Evolutionary conservation across 2,113 vertebrate genomes (phyloP), one percentile per base, ranked within the genome.

Genomic region (Varanus salvator): DNA sequence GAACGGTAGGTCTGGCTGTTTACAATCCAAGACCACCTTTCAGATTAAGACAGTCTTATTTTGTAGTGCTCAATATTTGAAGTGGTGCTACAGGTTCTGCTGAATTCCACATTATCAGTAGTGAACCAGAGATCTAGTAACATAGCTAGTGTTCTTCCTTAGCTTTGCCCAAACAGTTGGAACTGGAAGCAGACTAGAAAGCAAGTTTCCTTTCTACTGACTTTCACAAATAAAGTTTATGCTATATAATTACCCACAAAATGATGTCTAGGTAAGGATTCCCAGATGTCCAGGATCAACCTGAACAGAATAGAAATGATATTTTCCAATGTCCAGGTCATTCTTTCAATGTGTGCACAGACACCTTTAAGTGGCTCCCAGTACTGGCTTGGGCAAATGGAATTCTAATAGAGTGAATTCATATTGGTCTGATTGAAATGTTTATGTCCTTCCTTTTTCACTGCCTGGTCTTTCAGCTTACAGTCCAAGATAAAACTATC

Each of bases 1-100:
- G 99, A 99, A 96, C 97, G 99, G 99, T 99, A 96, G 1, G 95
- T 93, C 3, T 68, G 19, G 8, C 64, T 1, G 17, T 68, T 8
- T 19, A 60, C 0, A 15, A n/a, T 9, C 27, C 0, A 0, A 31
- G 69, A 52, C 52, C 4, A 17, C 27, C 8, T 89, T 76, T n/a
- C 64, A 2, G 19, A 21, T 80, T 87, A 7, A 50, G 29, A n/a
- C 75, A 34, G 80, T 76, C 27, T 89, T 50, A 25, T 80, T 90
- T 19, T 77, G 57, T 23, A 17, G 7, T 38, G 3, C 6, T 0
- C 0, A 17, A 25, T 78, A 3, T 80, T 1, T 8, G 89, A 89
- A 25, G 14, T 54, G 81, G 85, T 38, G 31, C 50, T 44, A 86
- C 86, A 75, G 0, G 21, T n/a, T 89, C 0, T 44, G 80, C 23